Evolutionary conservation across 2,888 invertebrate genomes (phyloP), one percentile per base, ranked within the genome.

Genomic region (Agonum fuliginosum): DNA sequence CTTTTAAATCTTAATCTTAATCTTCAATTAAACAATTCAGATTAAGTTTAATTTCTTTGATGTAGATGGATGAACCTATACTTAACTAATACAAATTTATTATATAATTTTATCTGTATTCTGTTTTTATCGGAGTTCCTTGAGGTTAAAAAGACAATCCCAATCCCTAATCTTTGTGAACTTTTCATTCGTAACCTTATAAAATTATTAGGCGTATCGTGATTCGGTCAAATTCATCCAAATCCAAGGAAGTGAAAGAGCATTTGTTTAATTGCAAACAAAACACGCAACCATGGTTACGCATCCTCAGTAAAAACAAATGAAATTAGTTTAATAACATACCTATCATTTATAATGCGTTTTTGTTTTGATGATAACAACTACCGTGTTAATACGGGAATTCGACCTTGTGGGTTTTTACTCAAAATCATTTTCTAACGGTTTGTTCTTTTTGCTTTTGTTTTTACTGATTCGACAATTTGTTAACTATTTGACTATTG

Each of bases 401-500:
- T 46, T 46, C 24, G 54, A 22, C 54, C 54, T 54, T 54, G 54
- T 22, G 12, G 12, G 24, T 24, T 48, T 48, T 48, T 48, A 19
- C 20, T 17, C 3, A 17, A 4, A 12, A 48, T 8, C 17, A 19
- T 17, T 48, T 48, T 48, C 14, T 48, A 48, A 48, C 48, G 48
- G 48, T 48, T 8, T 17, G 37, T 20, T 19, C 48, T 48, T 48
- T 48, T 48, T 48, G 65, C 37, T 65, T 34, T 34, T 34, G 34
- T 65, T 65, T 65, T 65, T 65, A 2, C 17, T 4, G 12, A 3
- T 34, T 17, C 6, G n/a, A 30, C 17, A 65, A 65, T 65, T 65
- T 65, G 37, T 34, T 62, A 34, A 24, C 19, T 34, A 34, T 65
- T 65, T 48, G 48, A 19, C 8, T 48, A 48, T 48, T 65, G 65